These are phyloP conservation scores for Aphelocoma coerulescens DNA, from an alignment of 2,113 vertebrate species.

Conservation along the genomic window DNA sequence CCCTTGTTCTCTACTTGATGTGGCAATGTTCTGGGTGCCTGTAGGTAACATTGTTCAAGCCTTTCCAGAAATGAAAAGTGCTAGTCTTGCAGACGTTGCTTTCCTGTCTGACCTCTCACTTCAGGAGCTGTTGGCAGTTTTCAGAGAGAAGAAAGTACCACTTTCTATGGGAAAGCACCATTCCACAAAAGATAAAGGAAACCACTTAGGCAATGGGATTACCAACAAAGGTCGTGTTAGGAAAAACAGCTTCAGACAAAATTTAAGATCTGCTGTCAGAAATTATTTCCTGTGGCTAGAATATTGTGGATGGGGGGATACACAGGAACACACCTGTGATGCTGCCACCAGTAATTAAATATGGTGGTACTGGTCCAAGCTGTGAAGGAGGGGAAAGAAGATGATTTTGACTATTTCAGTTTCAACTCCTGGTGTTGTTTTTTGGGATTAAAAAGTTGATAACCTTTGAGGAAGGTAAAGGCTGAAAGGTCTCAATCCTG, in stretches of 20 bases:
- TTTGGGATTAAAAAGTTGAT: not conserved
- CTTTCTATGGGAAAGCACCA: not conserved
- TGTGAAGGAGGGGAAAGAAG: not conserved
- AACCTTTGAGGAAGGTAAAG: not conserved
- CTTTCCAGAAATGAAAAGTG: not conserved
- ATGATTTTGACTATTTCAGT: not conserved
- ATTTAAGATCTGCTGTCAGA: not conserved
- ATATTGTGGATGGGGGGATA: too few species aligned
- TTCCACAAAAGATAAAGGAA: not conserved
- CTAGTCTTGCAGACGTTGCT: not conserved
- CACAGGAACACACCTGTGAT: not conserved
- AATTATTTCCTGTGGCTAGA: not conserved
- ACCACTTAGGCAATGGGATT: not conserved
- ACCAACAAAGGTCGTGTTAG: not conserved
- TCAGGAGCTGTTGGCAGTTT: not conserved
- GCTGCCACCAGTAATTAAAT: not conserved
- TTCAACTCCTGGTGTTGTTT: not conserved
- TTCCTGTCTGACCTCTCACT: not conserved
- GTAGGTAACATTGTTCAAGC: not conserved
- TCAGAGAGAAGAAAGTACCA: fast-evolving
- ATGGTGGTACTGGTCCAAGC: not conserved
- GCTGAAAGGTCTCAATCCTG: not conserved
- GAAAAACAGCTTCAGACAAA: not conserved
- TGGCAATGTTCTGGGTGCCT: not conserved
- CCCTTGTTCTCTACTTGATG: not conserved